Conservation (phyloP, 2,113 vertebrate genomes). For the Takifugu bimaculatus region DNA sequence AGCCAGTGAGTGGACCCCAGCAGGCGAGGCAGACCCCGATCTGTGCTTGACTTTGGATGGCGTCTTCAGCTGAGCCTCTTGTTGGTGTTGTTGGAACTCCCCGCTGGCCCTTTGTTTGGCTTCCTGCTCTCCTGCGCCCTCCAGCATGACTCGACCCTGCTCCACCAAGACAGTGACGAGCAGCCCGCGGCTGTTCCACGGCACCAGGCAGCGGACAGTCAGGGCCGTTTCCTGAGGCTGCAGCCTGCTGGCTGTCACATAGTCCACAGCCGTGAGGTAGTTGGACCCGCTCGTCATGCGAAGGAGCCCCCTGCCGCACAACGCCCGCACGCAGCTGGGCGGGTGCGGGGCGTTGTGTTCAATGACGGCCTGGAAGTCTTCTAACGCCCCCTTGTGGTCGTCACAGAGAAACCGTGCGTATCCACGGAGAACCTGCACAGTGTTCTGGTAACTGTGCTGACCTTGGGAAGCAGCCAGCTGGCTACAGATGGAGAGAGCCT, state of each 20-base stretch:
- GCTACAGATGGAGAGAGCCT: slow-evolving; percentile 80
- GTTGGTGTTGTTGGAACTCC: slow-evolving; percentile 30
- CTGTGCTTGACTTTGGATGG: slow-evolving; percentile 42
- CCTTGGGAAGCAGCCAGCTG: slow-evolving; percentile 71
- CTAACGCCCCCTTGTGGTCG: slow-evolving; percentile 73
- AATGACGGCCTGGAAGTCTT: slow-evolving; percentile 88
- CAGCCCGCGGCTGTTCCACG: slow-evolving; percentile 90
- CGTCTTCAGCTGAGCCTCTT: slow-evolving; percentile 11
- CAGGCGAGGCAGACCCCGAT: slow-evolving; percentile 73
- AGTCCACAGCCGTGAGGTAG: slow-evolving; percentile 88
- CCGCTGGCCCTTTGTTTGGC: slow-evolving; percentile 16
- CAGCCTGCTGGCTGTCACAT: slow-evolving; percentile 84
- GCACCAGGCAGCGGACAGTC: slow-evolving; percentile 84
- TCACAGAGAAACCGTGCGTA: slow-evolving; percentile 81
- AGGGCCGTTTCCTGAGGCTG: slow-evolving; percentile 82
- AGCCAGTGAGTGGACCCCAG: slow-evolving; percentile 84
- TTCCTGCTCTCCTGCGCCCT: slow-evolving; percentile 49
- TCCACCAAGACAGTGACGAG: slow-evolving; percentile 86
- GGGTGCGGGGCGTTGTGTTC: slow-evolving; percentile 83
- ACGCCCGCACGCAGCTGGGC: slow-evolving; percentile 84
- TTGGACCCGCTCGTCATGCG: slow-evolving; percentile 78
- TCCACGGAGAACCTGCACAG: slow-evolving; percentile 83
- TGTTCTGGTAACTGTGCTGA: slow-evolving; percentile 78
- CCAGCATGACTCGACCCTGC: slow-evolving; percentile 86
- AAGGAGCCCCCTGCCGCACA: slow-evolving; percentile 89